Evolutionary conservation across 1,140 invertebrate species (phyloP).

Genomic region (Caenorhabditis remanei): DNA sequence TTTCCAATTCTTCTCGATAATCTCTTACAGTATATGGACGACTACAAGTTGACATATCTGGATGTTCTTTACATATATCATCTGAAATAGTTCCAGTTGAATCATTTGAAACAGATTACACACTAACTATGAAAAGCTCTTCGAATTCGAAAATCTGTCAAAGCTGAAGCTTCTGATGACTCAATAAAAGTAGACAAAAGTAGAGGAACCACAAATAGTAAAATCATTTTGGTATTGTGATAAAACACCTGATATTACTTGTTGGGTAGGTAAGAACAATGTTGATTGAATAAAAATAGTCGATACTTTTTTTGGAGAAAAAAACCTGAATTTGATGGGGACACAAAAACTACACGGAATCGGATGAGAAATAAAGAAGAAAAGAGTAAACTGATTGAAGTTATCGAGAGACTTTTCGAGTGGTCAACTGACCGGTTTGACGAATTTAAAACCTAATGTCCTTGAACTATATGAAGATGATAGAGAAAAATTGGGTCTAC

Average conservation of each 20-base stretch:
- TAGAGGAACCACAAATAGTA: background rate
- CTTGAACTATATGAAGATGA: slow-evolving; percentile 43
- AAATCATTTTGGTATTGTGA: background rate
- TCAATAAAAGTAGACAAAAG: background rate
- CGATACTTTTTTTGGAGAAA: background rate
- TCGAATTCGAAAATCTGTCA: slow-evolving; percentile 15
- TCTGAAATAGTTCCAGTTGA: background rate
- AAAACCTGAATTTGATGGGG: background rate
- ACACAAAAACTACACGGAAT: slow-evolving; percentile 27
- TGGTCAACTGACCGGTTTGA: slow-evolving; percentile 50
- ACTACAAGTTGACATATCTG: slow-evolving; percentile 1
- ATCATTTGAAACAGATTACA: too few relatives aligned
- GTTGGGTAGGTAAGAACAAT: background rate
- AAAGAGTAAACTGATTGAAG: slow-evolving; percentile 41
- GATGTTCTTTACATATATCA: slow-evolving; percentile 18
- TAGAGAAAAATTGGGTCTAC: slow-evolving; percentile 24
- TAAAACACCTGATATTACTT: background rate
- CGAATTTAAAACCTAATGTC: slow-evolving; percentile 42
- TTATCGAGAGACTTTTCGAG: slow-evolving; percentile 3
- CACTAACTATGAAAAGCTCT: slow-evolving; percentile 22
- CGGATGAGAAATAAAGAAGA: slow-evolving; percentile 25
- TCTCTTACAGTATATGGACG: slow-evolving; percentile 39
- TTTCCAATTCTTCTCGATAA: slow-evolving; percentile 24
- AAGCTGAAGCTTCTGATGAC: background rate
- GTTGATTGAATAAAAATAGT: slow-evolving; percentile 32